phyloP scores from a whole-genome alignment of 30 jellyfish, hydroid and myxozoan species.

The Calvadosia cruxmelitensis region DNA sequence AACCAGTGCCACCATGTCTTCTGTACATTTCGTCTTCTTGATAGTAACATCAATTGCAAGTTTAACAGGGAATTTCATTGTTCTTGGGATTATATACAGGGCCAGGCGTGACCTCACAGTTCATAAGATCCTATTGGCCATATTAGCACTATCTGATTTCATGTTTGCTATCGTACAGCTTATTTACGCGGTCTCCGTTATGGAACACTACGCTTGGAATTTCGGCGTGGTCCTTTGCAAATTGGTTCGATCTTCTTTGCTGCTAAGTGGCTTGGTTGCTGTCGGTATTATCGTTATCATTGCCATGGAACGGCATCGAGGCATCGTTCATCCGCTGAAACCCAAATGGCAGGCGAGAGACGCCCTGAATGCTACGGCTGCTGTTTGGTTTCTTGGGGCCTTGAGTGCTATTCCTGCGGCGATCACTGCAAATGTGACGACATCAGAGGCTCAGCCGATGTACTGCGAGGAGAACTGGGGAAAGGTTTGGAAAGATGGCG shows the following conservation, averaged over 20 bases:
- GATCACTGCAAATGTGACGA: background rate
- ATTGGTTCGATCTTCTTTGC: background rate
- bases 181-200: too few species aligned
- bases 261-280: conserved; percentile 23
- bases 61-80: too few species aligned
- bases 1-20: too few species aligned
- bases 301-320: conserved; percentile 20
- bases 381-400: conserved; percentile 10
- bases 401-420: background rate
- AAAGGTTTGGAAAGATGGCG: background rate
- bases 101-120: too few species aligned
- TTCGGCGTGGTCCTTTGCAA: conserved; percentile 9
- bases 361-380: background rate
- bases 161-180: too few species aligned
- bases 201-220: background rate
- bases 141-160: too few species aligned
- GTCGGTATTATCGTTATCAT: conserved; percentile 11
- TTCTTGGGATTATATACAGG: too few species aligned
- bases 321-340: conserved; percentile 8
- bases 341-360: conserved; percentile 1
- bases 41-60: too few species aligned
- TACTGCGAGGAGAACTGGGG: background rate
- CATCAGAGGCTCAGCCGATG: background rate
- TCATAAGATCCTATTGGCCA: too few species aligned
- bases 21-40: too few species aligned